Conservation (phyloP, 1,140 invertebrate genomes). For the Stenopsyche tienmushanensis region DNA sequence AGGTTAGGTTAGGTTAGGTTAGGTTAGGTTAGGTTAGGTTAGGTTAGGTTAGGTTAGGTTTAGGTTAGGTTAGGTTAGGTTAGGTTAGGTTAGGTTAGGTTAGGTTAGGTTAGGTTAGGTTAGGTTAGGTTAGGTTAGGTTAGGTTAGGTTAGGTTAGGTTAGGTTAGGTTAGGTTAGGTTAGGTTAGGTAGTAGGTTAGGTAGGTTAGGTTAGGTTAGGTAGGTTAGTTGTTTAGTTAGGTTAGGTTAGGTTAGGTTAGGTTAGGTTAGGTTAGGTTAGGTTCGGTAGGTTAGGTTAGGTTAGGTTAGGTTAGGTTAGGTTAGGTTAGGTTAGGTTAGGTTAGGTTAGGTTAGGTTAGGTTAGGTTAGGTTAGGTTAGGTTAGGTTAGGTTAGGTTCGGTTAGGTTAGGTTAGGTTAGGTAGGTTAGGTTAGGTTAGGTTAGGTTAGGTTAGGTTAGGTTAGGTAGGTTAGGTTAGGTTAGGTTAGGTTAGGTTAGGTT, state of each 20-base stretch:
- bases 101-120: constrained; percentile 16
- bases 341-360: constrained; percentile 23
- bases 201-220: constrained; percentile 36
- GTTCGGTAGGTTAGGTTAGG: constrained; percentile 26
- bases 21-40: constrained; percentile 38
- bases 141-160: constrained; percentile 42
- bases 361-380: constrained; percentile 19
- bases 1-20: constrained; percentile 32
- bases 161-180: constrained; percentile 44
- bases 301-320: constrained; percentile 30
- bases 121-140: constrained; percentile 41
- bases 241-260: constrained; percentile 32
- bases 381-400: constrained; percentile 20
- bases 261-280: constrained; percentile 40
- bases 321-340: constrained; percentile 41
- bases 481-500: constrained; percentile 41
- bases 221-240: constrained; percentile 23
- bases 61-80: no score
- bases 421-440: constrained; percentile 43
- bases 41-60: constrained; percentile 45
- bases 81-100: constrained; percentile 45
- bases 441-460: constrained; percentile 43
- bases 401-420: no score
- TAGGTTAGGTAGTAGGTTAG: no score
- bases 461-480: no score